Percentiles rank a stretch among this genome's conserved stretches.
Conservation (phyloP, 2,888 invertebrate genomes). For the Leucoptera coffeella region DNA sequence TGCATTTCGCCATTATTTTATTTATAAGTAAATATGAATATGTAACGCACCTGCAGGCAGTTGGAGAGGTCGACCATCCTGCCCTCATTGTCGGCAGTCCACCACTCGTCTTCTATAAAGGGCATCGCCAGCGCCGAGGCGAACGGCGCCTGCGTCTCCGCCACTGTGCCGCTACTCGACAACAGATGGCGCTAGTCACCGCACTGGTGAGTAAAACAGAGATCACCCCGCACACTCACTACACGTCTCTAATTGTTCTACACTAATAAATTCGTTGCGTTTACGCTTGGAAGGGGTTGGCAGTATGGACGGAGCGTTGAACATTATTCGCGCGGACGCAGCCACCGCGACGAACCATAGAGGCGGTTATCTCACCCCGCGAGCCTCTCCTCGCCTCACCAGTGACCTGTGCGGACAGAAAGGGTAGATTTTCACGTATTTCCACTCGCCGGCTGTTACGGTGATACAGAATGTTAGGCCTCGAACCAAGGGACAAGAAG, state of each 20-base stretch:
- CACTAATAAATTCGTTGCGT: conserved; percentile 42
- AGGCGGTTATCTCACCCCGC: conserved; percentile 48
- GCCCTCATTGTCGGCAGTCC: conserved; percentile 93
- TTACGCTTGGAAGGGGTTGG: conserved; percentile 42
- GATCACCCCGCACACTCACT: conserved; percentile 16
- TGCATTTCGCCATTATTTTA: too few relatives aligned
- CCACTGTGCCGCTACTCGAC: conserved; percentile 46
- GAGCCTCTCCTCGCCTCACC: conserved; percentile 34
- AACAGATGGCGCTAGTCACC: conserved; percentile 28
- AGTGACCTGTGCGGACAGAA: conserved; percentile 35
- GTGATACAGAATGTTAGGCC: too few relatives aligned
- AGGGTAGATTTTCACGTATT: conserved; percentile 47
- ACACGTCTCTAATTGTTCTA: too few relatives aligned
- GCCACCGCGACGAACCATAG: too few relatives aligned
- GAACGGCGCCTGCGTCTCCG: conserved; percentile 58
- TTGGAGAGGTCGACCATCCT: conserved; percentile 88
- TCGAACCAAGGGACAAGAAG: too few relatives aligned
- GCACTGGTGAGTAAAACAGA: conserved; percentile 16
- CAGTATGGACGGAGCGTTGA: conserved; percentile 40
- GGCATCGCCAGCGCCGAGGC: conserved; percentile 78
- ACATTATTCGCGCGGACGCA: conserved; percentile 50
- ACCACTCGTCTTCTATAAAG: conserved; percentile 93
- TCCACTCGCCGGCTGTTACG: too few relatives aligned
- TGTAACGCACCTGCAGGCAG: conserved; percentile 76
- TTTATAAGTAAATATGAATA: too few relatives aligned